A percentile compares a stretch with the other conserved stretches of the same genome.
phyloP scores from a whole-genome alignment of 2,113 vertebrate genomes.

The Erpornis zantholeuca region DNA sequence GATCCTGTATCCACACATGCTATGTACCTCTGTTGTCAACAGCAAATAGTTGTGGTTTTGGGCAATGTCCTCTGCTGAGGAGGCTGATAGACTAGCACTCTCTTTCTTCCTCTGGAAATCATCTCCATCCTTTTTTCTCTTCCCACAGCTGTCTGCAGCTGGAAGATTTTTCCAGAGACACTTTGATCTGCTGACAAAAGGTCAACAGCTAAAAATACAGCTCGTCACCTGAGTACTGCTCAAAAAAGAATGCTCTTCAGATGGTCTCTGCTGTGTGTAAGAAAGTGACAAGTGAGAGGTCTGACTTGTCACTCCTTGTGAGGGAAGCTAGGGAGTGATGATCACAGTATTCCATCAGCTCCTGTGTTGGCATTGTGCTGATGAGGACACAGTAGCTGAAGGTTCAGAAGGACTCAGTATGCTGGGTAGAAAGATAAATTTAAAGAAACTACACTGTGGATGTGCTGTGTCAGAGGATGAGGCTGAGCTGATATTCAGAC shows the following conservation, averaged over 20 bases:
- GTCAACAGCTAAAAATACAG: neutral
- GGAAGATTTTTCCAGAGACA: neutral
- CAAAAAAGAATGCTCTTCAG: neutral
- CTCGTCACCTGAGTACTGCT: neutral
- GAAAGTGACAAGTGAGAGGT: neutral
- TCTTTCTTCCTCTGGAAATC: neutral
- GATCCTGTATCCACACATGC: neutral
- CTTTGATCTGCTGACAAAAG: neutral
- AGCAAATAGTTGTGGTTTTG: neutral
- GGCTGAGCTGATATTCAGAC: neutral
- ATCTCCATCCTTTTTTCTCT: neutral
- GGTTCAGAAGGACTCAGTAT: neutral
- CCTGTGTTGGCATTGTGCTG: neutral
- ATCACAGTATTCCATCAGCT: neutral
- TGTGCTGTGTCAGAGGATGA: neutral
- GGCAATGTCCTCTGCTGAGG: neutral
- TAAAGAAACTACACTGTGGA: neutral
- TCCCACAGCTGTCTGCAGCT: neutral
- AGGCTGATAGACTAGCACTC: neutral
- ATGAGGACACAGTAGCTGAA: neutral
- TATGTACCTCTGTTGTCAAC: neutral
- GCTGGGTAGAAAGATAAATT: neutral
- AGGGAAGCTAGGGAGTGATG: neutral
- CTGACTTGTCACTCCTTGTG: neutral
- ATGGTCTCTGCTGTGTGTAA: neutral